Evolutionary conservation across 1,140 invertebrate genomes (phyloP), one percentile per base, ranked within the genome.

Genomic region (Macrosteles quadrilineatus): DNA sequence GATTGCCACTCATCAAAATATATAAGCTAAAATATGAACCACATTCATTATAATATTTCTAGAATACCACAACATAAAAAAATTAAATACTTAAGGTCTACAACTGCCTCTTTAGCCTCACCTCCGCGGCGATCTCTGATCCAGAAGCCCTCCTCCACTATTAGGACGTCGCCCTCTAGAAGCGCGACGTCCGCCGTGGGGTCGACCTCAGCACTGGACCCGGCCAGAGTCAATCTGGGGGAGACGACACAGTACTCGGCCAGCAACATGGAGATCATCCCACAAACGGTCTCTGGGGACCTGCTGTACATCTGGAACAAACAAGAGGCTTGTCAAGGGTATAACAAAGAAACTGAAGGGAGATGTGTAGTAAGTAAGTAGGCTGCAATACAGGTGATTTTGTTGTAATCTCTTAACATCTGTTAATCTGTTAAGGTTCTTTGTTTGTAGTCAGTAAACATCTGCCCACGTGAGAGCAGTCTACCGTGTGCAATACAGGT

Each of bases 141-240:
- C 11, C 57, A 27, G n/a, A 64, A 31, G 23, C 57, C 59, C 40
- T 69, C 76, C 59, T 80, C 75, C 17, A 80, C 67, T 3, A 80
- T 73, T 1, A 80, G 64, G 1, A 80, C 77, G n/a, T 81, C 79
- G 17, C 77, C 80, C 40, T 78, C 77, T 21, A 80, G 36, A 1
- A 76, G 75, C 14, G 71, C 65, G 14, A 77, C 74, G 43, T 77
- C 76, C 1, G 78, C 78, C 19, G 75, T 67, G 2, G 77, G 75
- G 65, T 79, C 76, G 0, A 80, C 78, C 31, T 77, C 75, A 6
- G 81, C 78, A 45, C 76, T 68, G 1, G 81, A 80, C 25, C 80
- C 81, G n/a, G 79, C 78, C 73, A 83, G 75, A 36, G 77, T 76
- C 11, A 82, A 71, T 0, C 70, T 67, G 0, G 72, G 73, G 14